Conservation (phyloP, 2,888 invertebrate genomes). For the Epistrophella euchroma region DNA sequence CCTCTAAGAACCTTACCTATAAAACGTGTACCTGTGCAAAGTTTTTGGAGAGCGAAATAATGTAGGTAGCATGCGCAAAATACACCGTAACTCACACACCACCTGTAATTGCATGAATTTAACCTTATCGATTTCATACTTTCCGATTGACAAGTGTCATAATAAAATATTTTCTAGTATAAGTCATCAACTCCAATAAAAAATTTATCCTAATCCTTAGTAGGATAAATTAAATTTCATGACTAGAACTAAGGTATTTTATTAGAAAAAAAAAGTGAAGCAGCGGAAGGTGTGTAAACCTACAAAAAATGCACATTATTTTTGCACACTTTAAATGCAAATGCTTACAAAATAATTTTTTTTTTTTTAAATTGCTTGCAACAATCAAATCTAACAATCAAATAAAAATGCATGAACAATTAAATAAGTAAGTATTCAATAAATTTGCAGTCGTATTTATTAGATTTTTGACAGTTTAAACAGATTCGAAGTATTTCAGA, state of each 20-base stretch:
- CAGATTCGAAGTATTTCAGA: too few species aligned
- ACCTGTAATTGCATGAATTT: slow-evolving; percentile 36
- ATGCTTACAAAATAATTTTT: neutral
- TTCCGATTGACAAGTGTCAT: slow-evolving; percentile 35
- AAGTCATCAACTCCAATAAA: slow-evolving; percentile 31
- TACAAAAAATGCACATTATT: slow-evolving; percentile 6
- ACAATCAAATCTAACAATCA: neutral
- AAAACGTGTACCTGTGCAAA: neutral
- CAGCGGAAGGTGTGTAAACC: slow-evolving; percentile 47
- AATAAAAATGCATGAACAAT: slow-evolving; percentile 3
- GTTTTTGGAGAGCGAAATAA: neutral
- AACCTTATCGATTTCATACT: slow-evolving; percentile 18
- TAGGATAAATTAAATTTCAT: slow-evolving; percentile 82
- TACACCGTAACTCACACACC: neutral
- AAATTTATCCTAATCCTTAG: slow-evolving; percentile 83
- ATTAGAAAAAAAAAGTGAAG: slow-evolving; percentile 29
- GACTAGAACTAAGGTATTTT: slow-evolving; percentile 62
- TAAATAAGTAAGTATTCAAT: too few species aligned
- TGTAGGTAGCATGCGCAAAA: slow-evolving; percentile 33
- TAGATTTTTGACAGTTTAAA: too few species aligned
- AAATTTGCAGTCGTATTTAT: too few species aligned
- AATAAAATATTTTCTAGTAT: slow-evolving; percentile 60
- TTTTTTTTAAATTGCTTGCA: neutral
- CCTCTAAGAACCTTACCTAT: neutral
- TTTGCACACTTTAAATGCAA: slow-evolving; percentile 9